A percentile compares a stretch with the other conserved stretches of the same genome.
Evolutionary conservation across 2,113 vertebrate species (phyloP).

Genomic region (Sitta europaea): DNA sequence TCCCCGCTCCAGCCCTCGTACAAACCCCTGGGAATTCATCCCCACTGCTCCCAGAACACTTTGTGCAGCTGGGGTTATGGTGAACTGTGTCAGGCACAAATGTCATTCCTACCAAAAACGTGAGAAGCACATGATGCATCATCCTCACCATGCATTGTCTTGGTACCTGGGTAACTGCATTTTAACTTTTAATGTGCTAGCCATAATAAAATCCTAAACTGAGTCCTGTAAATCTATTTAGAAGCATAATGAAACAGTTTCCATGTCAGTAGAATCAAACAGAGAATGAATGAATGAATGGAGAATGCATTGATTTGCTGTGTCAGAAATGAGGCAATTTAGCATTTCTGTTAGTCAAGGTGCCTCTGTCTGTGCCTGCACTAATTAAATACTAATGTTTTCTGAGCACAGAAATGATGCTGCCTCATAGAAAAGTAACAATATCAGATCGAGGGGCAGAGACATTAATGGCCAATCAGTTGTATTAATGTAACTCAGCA

Average conservation of each 20-base stretch:
- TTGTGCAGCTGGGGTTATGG: not conserved
- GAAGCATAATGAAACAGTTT: slow-evolving; percentile 47
- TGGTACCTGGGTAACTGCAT: not conserved
- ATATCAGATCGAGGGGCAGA: not conserved
- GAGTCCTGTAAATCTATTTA: slow-evolving; percentile 43
- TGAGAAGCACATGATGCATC: not conserved
- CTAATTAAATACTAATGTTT: slow-evolving; percentile 52
- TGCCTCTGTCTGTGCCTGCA: slow-evolving; percentile 15
- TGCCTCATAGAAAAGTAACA: not conserved
- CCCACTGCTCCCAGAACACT: not conserved
- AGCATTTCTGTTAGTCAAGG: slow-evolving; percentile 17
- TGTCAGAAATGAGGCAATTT: slow-evolving; percentile 50
- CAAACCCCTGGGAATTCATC: not conserved
- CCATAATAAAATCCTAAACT: slow-evolving; percentile 30
- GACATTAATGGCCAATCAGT: not conserved
- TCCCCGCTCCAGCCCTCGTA: too few relatives aligned
- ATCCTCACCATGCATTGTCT: not conserved
- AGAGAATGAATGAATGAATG: not conserved
- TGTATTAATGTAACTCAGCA: not conserved
- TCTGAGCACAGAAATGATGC: slow-evolving; percentile 38
- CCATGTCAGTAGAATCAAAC: not conserved
- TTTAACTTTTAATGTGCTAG: slow-evolving; percentile 44
- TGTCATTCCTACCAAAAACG: not conserved
- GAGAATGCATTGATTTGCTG: slow-evolving; percentile 36
- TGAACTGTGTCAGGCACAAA: not conserved